A percentile compares a stretch with the other conserved stretches of the same genome.
Conservation (phyloP, 1,140 invertebrate genomes). For the Eriocheir sinensis region DNA sequence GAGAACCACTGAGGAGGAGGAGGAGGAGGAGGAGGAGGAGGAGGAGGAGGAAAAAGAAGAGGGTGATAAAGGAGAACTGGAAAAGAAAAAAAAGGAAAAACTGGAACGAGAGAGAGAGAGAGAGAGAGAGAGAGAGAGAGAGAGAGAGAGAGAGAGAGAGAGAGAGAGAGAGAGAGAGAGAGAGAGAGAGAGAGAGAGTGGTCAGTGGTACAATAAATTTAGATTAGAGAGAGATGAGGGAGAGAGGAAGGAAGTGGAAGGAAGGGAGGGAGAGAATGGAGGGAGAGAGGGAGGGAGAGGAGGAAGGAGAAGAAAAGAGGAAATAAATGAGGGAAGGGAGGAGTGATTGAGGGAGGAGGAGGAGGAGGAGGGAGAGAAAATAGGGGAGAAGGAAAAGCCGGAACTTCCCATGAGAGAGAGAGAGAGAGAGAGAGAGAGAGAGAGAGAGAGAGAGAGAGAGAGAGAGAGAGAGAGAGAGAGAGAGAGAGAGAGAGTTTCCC, state of each 20-base stretch:
- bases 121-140: constrained; percentile 42
- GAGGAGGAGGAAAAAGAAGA: background rate
- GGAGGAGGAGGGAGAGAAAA: no score
- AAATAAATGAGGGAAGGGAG: background rate
- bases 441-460: background rate
- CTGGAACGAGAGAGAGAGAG: no score
- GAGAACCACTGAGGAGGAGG: background rate
- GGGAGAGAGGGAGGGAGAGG: background rate
- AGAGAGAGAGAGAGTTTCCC: constrained; percentile 19
- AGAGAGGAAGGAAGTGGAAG: constrained; percentile 4
- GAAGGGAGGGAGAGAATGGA: background rate
- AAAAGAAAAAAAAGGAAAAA: background rate
- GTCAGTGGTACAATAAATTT: background rate
- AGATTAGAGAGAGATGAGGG: background rate
- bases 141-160: constrained; percentile 50
- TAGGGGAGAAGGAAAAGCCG: no score
- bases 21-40: constrained; percentile 21
- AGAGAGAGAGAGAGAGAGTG: constrained; percentile 38
- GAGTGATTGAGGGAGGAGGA: no score
- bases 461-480: constrained; percentile 51
- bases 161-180: constrained; percentile 52
- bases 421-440: background rate
- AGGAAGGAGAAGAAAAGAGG: background rate
- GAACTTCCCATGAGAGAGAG: no score
- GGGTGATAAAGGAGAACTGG: background rate